These are phyloP conservation scores for Hypena proboscidalis DNA, from an alignment of 2,888 invertebrate genomes.

Conservation along the genomic window DNA sequence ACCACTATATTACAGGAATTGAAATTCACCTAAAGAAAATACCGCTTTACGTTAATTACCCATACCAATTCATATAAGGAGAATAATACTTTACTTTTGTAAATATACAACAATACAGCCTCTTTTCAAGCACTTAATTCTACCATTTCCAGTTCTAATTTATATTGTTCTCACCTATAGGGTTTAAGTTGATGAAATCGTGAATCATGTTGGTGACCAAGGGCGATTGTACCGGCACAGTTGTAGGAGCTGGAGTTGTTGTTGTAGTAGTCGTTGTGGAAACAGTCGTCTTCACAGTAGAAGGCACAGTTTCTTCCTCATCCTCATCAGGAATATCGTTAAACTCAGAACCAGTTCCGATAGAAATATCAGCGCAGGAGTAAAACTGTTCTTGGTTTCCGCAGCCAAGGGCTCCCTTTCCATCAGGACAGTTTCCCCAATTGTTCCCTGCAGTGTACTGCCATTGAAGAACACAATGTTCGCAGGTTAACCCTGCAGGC, in stretches of 20 bases:
- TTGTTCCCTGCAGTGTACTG: slow-evolving; percentile 93
- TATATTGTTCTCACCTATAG: slow-evolving; percentile 11
- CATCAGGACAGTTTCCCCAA: slow-evolving; percentile 90
- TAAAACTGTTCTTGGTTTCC: slow-evolving; percentile 94
- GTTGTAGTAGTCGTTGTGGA: too few species aligned
- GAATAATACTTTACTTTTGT: too few species aligned
- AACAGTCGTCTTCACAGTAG: too few species aligned
- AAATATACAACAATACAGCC: too few species aligned
- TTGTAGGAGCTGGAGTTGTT: too few species aligned
- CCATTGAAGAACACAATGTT: slow-evolving; percentile 95
- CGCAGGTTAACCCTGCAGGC: slow-evolving; percentile 87
- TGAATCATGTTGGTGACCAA: not conserved
- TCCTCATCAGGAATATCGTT: not conserved
- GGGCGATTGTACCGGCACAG: not conserved
- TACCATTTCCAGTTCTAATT: not conserved
- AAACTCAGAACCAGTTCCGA: slow-evolving; percentile 71
- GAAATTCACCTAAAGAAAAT: too few species aligned
- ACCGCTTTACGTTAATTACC: too few species aligned
- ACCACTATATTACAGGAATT: too few species aligned
- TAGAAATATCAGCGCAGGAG: slow-evolving; percentile 91
- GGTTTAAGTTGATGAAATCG: slow-evolving; percentile 3
- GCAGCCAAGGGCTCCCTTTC: slow-evolving; percentile 91
- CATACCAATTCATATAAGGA: too few species aligned
- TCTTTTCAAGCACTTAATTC: too few species aligned
- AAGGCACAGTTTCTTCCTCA: not conserved